Conservation (phyloP, 2,113 vertebrate genomes). For the Chitala chitala region DNA sequence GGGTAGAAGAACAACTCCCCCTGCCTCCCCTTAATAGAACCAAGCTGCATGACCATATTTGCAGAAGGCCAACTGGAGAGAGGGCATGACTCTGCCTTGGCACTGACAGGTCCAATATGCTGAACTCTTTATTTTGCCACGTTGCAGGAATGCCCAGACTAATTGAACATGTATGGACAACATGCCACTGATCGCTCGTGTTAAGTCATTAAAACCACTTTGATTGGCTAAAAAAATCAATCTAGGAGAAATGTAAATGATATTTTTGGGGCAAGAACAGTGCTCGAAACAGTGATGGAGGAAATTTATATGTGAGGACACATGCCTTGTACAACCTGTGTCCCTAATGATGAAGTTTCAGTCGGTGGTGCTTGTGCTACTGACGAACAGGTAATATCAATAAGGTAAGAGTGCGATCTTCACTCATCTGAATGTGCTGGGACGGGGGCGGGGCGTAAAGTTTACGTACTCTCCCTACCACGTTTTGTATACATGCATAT, state of each 20-base stretch:
- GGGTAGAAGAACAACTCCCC: not conserved
- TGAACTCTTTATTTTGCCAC: constrained; percentile 67
- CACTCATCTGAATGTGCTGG: not conserved
- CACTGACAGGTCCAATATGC: constrained; percentile 82
- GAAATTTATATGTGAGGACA: not conserved
- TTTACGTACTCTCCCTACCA: not conserved
- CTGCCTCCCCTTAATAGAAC: constrained; percentile 36
- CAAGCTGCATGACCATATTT: constrained; percentile 71
- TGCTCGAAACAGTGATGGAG: too few relatives aligned
- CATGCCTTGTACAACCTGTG: not conserved
- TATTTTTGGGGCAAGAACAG: not conserved
- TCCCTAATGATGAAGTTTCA: not conserved
- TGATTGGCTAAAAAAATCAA: too few relatives aligned
- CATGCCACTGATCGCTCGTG: constrained; percentile 64
- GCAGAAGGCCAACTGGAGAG: constrained; percentile 78
- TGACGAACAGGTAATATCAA: constrained; percentile 6
- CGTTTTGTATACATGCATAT: not conserved
- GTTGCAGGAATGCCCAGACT: constrained; percentile 61
- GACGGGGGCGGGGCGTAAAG: not conserved
- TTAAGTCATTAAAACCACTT: constrained; percentile 45
- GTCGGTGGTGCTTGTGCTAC: constrained; percentile 6
- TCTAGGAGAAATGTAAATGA: too few relatives aligned
- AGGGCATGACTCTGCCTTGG: constrained; percentile 83
- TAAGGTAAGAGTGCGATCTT: not conserved
- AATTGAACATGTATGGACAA: constrained; percentile 70